These are phyloP conservation scores for Hydractinia symbiolongicarpus DNA, from an alignment of 30 jellyfish, hydroid and myxozoan species.

Conservation along the genomic window DNA sequence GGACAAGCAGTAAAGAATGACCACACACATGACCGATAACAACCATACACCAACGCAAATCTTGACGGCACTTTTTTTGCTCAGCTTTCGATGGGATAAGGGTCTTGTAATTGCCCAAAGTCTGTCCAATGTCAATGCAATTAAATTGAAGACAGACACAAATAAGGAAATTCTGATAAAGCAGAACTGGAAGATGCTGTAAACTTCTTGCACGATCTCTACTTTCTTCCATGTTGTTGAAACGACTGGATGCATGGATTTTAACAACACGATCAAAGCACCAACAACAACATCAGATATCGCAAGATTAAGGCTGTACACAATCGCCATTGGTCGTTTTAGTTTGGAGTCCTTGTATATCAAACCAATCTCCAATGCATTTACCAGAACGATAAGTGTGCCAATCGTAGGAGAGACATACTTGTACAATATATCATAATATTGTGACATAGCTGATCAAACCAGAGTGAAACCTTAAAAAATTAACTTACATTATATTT, in stretches of 20 bases:
- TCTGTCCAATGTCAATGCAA: constrained; percentile 6
- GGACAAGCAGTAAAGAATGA: neutral
- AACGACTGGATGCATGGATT: constrained; percentile 6
- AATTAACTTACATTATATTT: too few species aligned
- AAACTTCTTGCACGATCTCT: neutral
- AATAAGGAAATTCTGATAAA: neutral
- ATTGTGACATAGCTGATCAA: too few species aligned
- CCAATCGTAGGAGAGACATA: too few species aligned
- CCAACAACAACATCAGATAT: constrained; percentile 5
- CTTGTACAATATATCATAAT: too few species aligned
- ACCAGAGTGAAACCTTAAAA: too few species aligned
- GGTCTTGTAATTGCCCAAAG: constrained; percentile 14
- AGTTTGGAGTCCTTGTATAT: neutral
- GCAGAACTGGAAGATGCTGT: neutral
- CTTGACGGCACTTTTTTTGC: neutral
- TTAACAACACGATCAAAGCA: neutral
- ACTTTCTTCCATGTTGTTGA: neutral
- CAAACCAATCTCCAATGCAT: too few species aligned
- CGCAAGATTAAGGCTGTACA: neutral
- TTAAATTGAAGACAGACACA: constrained; percentile 13
- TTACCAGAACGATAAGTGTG: too few species aligned
- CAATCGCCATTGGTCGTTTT: neutral
- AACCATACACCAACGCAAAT: neutral
- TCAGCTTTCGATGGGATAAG: neutral
- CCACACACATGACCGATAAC: neutral